Conservation (phyloP, 1,140 invertebrate genomes). For the Camponotus pennsylvanicus region DNA sequence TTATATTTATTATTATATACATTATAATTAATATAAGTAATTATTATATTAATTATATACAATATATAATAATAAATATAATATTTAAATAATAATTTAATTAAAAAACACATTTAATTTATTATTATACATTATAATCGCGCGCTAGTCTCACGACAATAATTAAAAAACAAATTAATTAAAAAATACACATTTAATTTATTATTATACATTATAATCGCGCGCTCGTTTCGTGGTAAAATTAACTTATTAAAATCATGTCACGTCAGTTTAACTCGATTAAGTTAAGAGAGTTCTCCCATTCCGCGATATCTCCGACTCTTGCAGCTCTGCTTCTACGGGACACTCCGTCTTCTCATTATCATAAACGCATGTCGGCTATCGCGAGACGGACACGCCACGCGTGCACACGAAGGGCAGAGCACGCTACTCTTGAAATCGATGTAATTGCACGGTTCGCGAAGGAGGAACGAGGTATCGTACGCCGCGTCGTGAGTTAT, state of each 20-base stretch:
- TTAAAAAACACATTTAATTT: not conserved
- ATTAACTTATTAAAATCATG: conserved; percentile 20
- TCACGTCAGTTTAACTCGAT: not conserved
- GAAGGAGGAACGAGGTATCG: not conserved
- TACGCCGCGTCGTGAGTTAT: conserved; percentile 34
- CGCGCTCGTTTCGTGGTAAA: not conserved
- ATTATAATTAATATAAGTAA: no score
- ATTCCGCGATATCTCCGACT: not conserved
- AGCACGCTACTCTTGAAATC: conserved; percentile 43
- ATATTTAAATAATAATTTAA: not conserved
- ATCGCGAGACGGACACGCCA: conserved; percentile 24
- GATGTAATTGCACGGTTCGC: conserved; percentile 44
- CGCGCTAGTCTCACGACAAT: not conserved
- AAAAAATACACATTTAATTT: not conserved
- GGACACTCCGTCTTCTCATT: conserved; percentile 43
- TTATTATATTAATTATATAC: no score
- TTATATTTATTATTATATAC: no score
- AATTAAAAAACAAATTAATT: not conserved
- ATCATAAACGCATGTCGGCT: conserved; percentile 43
- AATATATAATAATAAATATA: no score
- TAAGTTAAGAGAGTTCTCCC: not conserved
- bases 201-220: no score
- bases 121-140: no score
- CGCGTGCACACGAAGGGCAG: conserved; percentile 22
- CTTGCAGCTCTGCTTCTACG: not conserved